phyloP scores from a whole-genome alignment of 2,888 invertebrate species.

The Polydrusus pterygomalis region DNA sequence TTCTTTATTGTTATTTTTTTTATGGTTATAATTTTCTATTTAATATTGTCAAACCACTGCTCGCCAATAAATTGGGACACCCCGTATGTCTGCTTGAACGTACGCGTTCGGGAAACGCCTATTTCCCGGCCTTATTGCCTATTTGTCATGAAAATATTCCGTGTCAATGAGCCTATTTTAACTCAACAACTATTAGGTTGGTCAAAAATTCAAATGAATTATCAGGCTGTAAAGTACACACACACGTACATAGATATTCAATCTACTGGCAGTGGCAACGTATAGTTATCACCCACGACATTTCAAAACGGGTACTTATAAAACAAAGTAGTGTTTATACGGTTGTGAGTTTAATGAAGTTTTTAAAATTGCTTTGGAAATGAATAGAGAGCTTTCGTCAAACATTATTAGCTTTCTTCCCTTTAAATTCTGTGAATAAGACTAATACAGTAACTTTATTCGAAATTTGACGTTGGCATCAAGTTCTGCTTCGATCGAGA shows the following conservation, averaged over 20 bases:
- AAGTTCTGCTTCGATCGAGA: too few relatives aligned
- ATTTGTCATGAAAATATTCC: neutral
- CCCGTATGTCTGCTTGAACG: too few relatives aligned
- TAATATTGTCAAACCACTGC: too few relatives aligned
- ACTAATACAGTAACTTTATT: too few relatives aligned
- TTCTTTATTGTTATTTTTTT: too few relatives aligned
- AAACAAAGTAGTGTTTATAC: slow-evolving; percentile 31
- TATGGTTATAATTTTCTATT: too few relatives aligned
- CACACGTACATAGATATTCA: slow-evolving; percentile 33
- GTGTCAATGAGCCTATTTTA: neutral
- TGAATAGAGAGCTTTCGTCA: slow-evolving; percentile 6
- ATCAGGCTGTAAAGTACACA: slow-evolving; percentile 14
- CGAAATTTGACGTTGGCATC: too few relatives aligned
- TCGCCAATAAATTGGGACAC: too few relatives aligned
- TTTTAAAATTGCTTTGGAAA: slow-evolving; percentile 27
- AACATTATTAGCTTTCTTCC: too few relatives aligned
- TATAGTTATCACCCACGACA: slow-evolving; percentile 40
- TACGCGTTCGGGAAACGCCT: neutral
- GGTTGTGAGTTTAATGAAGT: slow-evolving; percentile 32
- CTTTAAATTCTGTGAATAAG: too few relatives aligned
- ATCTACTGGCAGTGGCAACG: slow-evolving; percentile 45
- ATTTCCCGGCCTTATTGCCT: neutral
- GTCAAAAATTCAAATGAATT: slow-evolving; percentile 22
- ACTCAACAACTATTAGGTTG: slow-evolving; percentile 2
- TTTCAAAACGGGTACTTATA: slow-evolving; percentile 45